Conservation (phyloP, 2,888 invertebrate species). For the Furcula furcula region DNA sequence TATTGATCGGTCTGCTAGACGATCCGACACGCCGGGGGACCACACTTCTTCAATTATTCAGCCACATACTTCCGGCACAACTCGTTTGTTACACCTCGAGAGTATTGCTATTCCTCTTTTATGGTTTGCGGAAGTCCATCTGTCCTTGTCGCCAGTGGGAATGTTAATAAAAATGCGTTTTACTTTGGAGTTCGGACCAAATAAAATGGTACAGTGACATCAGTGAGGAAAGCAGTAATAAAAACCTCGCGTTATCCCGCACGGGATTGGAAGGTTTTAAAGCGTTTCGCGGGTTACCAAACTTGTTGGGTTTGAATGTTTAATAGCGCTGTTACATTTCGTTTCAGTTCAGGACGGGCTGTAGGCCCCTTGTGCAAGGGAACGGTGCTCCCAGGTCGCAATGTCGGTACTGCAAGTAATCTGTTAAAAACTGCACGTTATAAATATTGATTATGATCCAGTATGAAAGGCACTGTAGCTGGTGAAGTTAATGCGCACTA, state of each 20-base stretch:
- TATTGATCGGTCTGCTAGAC: constrained; percentile 58
- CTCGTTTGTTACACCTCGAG: constrained; percentile 49
- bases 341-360: too few species aligned
- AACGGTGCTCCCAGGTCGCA: too few species aligned
- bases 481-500: too few species aligned
- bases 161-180: constrained; percentile 39
- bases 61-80: constrained; percentile 37
- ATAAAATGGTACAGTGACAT: constrained; percentile 11
- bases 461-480: too few species aligned
- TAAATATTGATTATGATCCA: too few species aligned
- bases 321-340: too few species aligned
- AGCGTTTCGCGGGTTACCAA: too few species aligned
- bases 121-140: constrained; percentile 40
- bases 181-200: constrained; percentile 22
- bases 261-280: too few species aligned
- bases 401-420: too few species aligned
- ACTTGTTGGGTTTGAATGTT: too few species aligned
- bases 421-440: too few species aligned
- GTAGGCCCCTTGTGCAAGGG: too few species aligned
- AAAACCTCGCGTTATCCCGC: constrained; percentile 8
- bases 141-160: constrained; percentile 31
- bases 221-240: constrained; percentile 11
- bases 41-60: constrained; percentile 74
- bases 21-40: constrained; percentile 50
- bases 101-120: constrained; percentile 52